Conservation (phyloP, 2,797 vertebrate genomes). For the Malacoraja senta region DNA sequence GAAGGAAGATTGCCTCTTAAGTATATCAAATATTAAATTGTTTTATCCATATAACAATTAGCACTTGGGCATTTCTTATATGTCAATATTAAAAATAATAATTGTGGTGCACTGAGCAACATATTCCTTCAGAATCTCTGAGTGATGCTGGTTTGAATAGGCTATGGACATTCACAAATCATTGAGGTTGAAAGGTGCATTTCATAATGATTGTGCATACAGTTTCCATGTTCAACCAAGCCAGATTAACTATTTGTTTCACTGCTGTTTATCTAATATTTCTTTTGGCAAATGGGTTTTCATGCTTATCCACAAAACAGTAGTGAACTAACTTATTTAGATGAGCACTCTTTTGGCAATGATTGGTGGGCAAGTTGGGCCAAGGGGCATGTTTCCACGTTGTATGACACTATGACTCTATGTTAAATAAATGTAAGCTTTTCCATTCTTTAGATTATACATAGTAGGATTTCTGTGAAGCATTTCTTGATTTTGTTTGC, state of each 20-base stretch:
- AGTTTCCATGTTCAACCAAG: background rate
- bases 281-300: background rate
- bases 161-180: background rate
- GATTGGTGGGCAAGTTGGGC: too few species aligned
- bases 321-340: background rate
- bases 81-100: background rate
- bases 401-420: too few species aligned
- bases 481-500: slow-evolving; percentile 31
- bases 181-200: background rate
- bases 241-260: background rate
- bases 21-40: background rate
- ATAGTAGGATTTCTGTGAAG: background rate
- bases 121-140: background rate
- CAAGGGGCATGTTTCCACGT: too few species aligned
- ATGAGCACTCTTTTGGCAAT: background rate
- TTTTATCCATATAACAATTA: background rate
- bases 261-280: background rate
- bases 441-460: background rate
- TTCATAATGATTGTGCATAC: background rate
- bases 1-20: background rate
- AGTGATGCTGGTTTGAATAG: background rate
- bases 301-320: background rate
- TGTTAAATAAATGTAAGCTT: background rate
- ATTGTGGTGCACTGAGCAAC: background rate
- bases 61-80: background rate